Base-by-base conservation (phyloP, 2,888 invertebrate species). In the Melanostoma mellinum region DNA sequence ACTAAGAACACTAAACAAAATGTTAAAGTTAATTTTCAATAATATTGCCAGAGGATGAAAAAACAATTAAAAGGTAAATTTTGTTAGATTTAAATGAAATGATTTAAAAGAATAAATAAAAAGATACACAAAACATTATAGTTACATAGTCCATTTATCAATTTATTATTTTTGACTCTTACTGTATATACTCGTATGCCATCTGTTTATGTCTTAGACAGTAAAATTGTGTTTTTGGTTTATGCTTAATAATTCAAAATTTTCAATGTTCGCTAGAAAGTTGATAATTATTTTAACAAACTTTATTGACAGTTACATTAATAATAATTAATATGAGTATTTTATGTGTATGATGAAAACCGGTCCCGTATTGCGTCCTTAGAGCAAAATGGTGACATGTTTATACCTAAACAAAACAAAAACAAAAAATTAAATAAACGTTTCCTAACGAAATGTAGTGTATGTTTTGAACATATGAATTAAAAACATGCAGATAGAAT, bases 211-310 rank as follows among this genome's bases (percentile, higher is more conserved):
- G 44, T 46, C 44, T n/a, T 46, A 46, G 44, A 46, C 44, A 46
- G 20, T 20, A 46, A 42, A 46, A 46, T 46, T 46, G 44, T 46
- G 44, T 60, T 46, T 60, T 60, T 3, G 46, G 33, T 60, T 60
- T 6, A 46, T 61, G 30, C 53, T 55, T 53, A 10, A 40, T 52
- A 40, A 3, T 8, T 67, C 40, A 33, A 68, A 53, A 68, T 48
- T 38, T 35, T 10, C 35, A 55, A 44, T 44, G 55, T 44, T 55
- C n/a, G 53, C 36, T 55, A 55, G 55, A 55, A 46, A 42, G 9
- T 42, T n/a, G 42, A 42, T 42, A 42, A 42, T 42, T 42, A 42
- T 6, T 6, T 42, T 9, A 42, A 42, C 42, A 3, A n/a, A 9
- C 9, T 42, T 8, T 42, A 42, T 42, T 5, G 42, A 20, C 20